Base-by-base conservation (phyloP, 2,888 invertebrate genomes). In the Sinhomidia bicolor region DNA sequence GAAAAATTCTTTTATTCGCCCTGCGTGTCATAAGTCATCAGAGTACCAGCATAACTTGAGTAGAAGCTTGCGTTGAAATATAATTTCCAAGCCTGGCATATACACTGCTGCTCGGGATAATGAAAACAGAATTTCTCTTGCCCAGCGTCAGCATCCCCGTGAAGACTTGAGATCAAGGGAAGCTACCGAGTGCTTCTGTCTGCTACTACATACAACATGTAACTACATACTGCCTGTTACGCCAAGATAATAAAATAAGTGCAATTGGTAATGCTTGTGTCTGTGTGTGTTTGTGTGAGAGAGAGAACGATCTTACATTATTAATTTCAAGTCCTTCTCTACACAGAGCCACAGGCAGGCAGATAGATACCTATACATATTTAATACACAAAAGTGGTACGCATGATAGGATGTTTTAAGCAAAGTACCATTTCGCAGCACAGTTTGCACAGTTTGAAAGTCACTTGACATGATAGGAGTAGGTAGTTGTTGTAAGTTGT, bases 381-480 rank as follows among this genome's bases (percentile, higher is more conserved):
- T n/a, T n/a, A n/a, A n/a, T n/a, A n/a, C 14, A 14, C 51, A 17
- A 17, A 51, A 51, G 57, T 60, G 57, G 57, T 12, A 60, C n/a
- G n/a, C n/a, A n/a, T n/a, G n/a, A n/a, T 41, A 60, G 20, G 57
- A 26, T 26, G 57, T 26, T 60, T 26, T 5, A 60, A 23, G 23
- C 23, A 10, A 60, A 41, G 26, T 60, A 26, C 20, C 57, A 60
- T 60, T 60, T 60, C 9, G 14, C 26, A 60, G 57, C 57, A 1
- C 57, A 60, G 10, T 60, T 60, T 14, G 26, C 57, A 23, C 57
- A 60, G 57, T 60, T 20, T 60, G 57, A 60, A 26, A 10, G 9
- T 26, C 57, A 60, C 57, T 60, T 60, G 57, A 26, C 57, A 60
- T n/a, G n/a, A n/a, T n/a, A n/a, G n/a, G n/a, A n/a, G n/a, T n/a